Evolutionary conservation across 2,888 invertebrate genomes (phyloP).

Genomic region (Thera obeliscata): DNA sequence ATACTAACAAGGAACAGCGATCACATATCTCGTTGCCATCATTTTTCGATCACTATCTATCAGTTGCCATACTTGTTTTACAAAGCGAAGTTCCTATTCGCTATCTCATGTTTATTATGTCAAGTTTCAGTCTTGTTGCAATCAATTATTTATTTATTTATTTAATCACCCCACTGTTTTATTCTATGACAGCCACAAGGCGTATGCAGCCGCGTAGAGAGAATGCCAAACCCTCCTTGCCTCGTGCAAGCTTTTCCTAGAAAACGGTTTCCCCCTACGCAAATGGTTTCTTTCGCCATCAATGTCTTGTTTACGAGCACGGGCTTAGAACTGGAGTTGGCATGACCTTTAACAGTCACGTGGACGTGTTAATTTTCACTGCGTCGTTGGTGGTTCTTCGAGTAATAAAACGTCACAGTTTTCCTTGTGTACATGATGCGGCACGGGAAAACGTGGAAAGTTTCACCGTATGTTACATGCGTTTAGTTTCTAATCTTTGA

Average conservation of each 20-base stretch:
- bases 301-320: constrained; percentile 46
- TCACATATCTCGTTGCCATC: too few species aligned
- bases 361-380: constrained; percentile 57
- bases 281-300: constrained; percentile 47
- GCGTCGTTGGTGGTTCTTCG: constrained; percentile 53
- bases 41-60: too few species aligned
- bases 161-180: neutral
- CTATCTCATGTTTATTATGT: too few species aligned
- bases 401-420: constrained; percentile 59
- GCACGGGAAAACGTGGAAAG: constrained; percentile 48
- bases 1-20: too few species aligned
- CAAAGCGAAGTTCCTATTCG: too few species aligned
- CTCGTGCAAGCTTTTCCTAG: constrained; percentile 33
- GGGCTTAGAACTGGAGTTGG: constrained; percentile 31
- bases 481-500: constrained; percentile 19
- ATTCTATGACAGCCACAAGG: neutral
- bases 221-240: constrained; percentile 5
- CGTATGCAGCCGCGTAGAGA: neutral
- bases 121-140: too few species aligned
- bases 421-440: constrained; percentile 50
- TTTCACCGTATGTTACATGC: constrained; percentile 36
- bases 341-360: constrained; percentile 57
- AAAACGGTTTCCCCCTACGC: constrained; percentile 47
- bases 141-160: too few species aligned
- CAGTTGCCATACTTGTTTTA: too few species aligned